Percentiles rank a stretch among this genome's conserved stretches.
Evolutionary conservation across 2,797 vertebrate species (phyloP).

Genomic region (Lindbergichthys nudifrons): DNA sequence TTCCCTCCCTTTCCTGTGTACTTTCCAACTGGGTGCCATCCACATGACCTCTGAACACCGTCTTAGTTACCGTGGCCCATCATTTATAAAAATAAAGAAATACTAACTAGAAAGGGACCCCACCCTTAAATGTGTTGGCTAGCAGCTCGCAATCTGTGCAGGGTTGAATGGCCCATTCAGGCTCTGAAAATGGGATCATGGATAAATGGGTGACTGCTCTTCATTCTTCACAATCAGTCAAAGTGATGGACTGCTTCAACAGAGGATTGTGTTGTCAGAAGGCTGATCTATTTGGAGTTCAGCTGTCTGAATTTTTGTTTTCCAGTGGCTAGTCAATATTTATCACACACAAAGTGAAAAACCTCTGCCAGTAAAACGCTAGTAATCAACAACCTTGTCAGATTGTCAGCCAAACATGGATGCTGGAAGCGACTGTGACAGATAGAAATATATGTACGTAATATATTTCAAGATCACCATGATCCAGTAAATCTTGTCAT

Average conservation of each 20-base stretch:
- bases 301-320: slow-evolving; percentile 1
- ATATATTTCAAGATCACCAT: slow-evolving; percentile 8
- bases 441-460: neutral
- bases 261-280: slow-evolving; percentile 1
- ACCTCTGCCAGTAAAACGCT: neutral
- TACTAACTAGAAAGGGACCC: slow-evolving; percentile 35
- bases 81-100: slow-evolving; percentile 62
- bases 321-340: neutral
- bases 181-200: slow-evolving; percentile 48
- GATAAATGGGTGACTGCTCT: slow-evolving; percentile 43
- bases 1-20: slow-evolving; percentile 36
- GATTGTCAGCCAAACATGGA: slow-evolving; percentile 15
- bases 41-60: slow-evolving; percentile 54
- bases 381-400: neutral
- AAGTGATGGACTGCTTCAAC: slow-evolving; percentile 1
- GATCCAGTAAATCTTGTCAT: neutral
- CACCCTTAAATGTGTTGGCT: slow-evolving; percentile 50
- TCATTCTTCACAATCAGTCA: slow-evolving; percentile 47
- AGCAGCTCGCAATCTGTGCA: slow-evolving; percentile 25
- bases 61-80: slow-evolving; percentile 26
- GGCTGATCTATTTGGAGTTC: slow-evolving; percentile 7
- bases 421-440: neutral
- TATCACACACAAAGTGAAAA: neutral
- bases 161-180: slow-evolving; percentile 52
- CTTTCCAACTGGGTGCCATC: slow-evolving; percentile 69